These are phyloP conservation scores for Botrylloides violaceus DNA, from an alignment of 23 tunicate species.

Conservation along the genomic window DNA sequence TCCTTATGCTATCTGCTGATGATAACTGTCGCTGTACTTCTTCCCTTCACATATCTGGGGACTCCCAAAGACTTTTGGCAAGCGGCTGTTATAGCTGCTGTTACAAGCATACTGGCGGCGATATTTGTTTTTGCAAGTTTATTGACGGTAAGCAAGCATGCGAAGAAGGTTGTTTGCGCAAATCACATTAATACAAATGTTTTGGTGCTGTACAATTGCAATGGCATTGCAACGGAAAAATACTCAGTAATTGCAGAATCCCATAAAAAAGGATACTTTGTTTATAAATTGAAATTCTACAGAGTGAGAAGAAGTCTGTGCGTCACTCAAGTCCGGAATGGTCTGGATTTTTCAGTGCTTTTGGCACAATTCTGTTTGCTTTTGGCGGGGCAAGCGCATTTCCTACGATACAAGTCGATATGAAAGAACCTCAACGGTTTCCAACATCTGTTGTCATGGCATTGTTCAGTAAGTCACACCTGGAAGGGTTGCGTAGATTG, in stretches of 20 bases:
- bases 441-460: slow-evolving; percentile 48
- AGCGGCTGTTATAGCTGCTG: slow-evolving; percentile 69
- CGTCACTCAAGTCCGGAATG: slow-evolving; percentile 21
- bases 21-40: slow-evolving; percentile 42
- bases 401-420: slow-evolving; percentile 91
- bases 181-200: no score
- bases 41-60: slow-evolving; percentile 78
- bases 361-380: slow-evolving; percentile 78
- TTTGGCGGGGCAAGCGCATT: slow-evolving; percentile 81
- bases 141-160: slow-evolving; percentile 13
- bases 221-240: no score
- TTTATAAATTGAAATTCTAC: no score
- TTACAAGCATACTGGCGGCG: slow-evolving; percentile 61
- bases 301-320: no score
- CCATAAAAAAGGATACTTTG: no score
- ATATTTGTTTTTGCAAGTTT: slow-evolving; percentile 46
- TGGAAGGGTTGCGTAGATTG: no score
- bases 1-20: slow-evolving; percentile 60
- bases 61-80: slow-evolving; percentile 96
- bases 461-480: slow-evolving; percentile 40
- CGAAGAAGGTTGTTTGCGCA: background rate
- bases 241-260: no score
- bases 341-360: slow-evolving; percentile 54
- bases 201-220: no score
- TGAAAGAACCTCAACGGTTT: slow-evolving; percentile 73